Base-by-base conservation (phyloP, 2,888 invertebrate genomes). In the Aplocera efformata region DNA sequence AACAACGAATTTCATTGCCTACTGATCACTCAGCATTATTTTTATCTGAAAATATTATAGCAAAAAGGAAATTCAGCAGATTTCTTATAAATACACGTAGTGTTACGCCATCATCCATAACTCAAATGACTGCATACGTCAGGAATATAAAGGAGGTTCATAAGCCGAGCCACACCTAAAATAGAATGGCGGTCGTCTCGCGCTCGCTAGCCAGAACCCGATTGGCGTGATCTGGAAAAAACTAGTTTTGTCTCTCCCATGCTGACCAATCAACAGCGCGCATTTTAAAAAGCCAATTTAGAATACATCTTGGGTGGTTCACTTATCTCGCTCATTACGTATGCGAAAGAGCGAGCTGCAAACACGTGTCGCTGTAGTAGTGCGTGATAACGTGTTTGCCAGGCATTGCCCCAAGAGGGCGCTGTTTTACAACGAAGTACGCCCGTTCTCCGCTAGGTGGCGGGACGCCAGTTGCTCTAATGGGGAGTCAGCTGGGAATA, bases 71-170 rank as follows among this genome's bases (percentile, higher is more conserved):
- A 71, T 64, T 80, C 78, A 75, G 80, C 80, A 70, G 61, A 70
- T 74, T 74, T 73, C 72, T 66, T 72, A 72, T 72, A 77, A 78
- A 71, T 67, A 76, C 71, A 74, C 80, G 77, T 82, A 78, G 67
- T 70, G 64, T 72, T 73, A 66, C 76, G 73, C 77, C 84, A 82
- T 83, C 72, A 64, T 60, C 75, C 72, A 86, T 86, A 84, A 83
- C 81, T 79, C 76, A 85, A 86, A 85, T 86, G 85, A 72, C 67
- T 77, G 83, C 79, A 74, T 79, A 84, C 80, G 80, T 80, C 72
- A 78, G 75, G 85, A 84, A 86, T 85, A 82, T 79, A 77, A 86
- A 88, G 86, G 86, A 85, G 86, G 83, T 72, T 69, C 79, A 79
- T 67, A 60, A 51, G 41, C 48, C 55, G 65, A 64, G 69, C 85